A percentile compares a stretch with the other conserved stretches of the same genome.
Evolutionary conservation across 2,888 invertebrate genomes (phyloP).

Genomic region (Drosophila helvetica): DNA sequence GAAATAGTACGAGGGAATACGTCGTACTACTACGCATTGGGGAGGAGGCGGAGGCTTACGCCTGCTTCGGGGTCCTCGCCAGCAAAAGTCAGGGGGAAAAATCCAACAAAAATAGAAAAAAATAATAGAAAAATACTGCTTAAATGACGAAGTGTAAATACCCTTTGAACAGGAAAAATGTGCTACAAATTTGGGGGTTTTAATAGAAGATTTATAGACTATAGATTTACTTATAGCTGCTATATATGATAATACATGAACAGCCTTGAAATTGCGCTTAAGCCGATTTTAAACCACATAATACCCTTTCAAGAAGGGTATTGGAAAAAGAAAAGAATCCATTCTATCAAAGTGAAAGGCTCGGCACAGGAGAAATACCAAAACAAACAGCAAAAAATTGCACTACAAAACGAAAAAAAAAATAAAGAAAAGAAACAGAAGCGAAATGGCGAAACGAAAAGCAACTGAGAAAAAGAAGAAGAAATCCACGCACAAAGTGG

Average conservation of each 20-base stretch:
- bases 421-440: constrained; percentile 15
- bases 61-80: not conserved
- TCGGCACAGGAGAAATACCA: constrained; percentile 7
- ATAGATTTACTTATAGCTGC: no score
- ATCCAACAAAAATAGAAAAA: constrained; percentile 38
- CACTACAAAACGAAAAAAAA: constrained; percentile 13
- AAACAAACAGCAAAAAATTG: constrained; percentile 41
- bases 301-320: constrained; percentile 3
- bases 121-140: not conserved
- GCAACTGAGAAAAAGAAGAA: constrained; percentile 34
- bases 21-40: constrained; percentile 19
- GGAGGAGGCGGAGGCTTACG: not conserved
- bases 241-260: not conserved
- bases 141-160: not conserved
- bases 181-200: no score
- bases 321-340: constrained; percentile 4
- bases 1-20: constrained; percentile 42
- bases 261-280: not conserved
- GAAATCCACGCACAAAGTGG: constrained; percentile 74
- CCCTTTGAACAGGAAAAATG: not conserved
- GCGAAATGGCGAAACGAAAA: constrained; percentile 34
- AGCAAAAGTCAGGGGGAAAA: constrained; percentile 60
- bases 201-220: no score
- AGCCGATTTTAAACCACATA: no score
- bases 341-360: not conserved